Base-by-base conservation (phyloP, 2,113 vertebrate species). In the Gopherus flavomarginatus region DNA sequence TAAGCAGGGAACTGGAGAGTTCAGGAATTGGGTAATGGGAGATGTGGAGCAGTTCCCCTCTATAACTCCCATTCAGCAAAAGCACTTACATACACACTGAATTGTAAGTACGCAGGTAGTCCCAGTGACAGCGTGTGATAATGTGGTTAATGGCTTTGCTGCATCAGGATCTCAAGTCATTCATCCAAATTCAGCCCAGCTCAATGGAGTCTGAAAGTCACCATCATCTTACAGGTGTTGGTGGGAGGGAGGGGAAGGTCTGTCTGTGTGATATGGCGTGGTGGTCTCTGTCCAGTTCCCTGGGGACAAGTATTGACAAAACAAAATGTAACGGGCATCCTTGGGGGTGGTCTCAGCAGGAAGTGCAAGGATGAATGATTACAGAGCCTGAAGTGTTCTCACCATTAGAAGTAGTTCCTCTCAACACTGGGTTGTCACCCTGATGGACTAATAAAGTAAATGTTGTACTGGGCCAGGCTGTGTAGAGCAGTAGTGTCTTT, bases 1-100 rank as follows among this genome's bases (percentile, higher is more conserved):
- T 81, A 83, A 89, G 54, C 57, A 89, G 35, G 35, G 94, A 96
- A 96, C 0, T 86, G 47, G 81, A 96, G 90, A 83, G 11, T n/a
- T 84, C 78, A 87, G 77, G 80, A 87, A 53, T 4, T 53, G 22
- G 22, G 92, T 83, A 90, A 84, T 82, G 54, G 27, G 62, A 95
- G 85, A 86, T 31, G 93, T 16, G 50, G 88, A 92, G 38, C 38
- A 75, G n/a, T 31, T 81, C 91, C 19, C 29, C 52, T 19, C 35
- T 38, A 42, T 24, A 42, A 38, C 22, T 11, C n/a, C 31, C 21
- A 26, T 27, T n/a, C 90, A 89, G 59, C 65, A 90, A 90, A 87
- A 79, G 27, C 59, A 81, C 54, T 84, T 90, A 90, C 65, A 81
- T 84, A 89, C 29, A 69, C 83, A 29, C 0, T 84, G 53, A 8